Conservation (phyloP, 2,888 invertebrate species). For the Venusia cambrica region DNA sequence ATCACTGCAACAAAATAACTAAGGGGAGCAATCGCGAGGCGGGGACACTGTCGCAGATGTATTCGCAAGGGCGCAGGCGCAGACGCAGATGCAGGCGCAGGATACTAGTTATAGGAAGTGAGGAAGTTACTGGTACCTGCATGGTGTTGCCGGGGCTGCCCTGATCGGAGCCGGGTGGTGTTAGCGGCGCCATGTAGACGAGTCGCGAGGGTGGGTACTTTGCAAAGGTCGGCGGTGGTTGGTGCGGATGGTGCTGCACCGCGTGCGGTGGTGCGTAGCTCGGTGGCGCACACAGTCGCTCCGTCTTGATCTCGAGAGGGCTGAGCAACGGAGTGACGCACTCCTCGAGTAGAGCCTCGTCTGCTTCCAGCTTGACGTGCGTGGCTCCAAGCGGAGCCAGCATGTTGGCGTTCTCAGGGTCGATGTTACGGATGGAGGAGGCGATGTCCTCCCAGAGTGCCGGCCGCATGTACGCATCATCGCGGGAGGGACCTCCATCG, state of each 20-base stretch:
- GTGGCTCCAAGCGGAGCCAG: slow-evolving; percentile 84
- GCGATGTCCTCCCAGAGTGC: slow-evolving; percentile 96
- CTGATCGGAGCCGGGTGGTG: slow-evolving; percentile 93
- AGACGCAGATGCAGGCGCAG: too few relatives aligned
- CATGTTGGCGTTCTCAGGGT: slow-evolving; percentile 95
- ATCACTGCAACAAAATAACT: slow-evolving; percentile 36
- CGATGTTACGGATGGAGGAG: slow-evolving; percentile 93
- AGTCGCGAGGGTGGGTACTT: slow-evolving; percentile 72
- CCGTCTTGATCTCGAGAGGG: slow-evolving; percentile 90
- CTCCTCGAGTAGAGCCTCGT: slow-evolving; percentile 81
- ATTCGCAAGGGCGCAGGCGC: slow-evolving; percentile 51
- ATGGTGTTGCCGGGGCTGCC: slow-evolving; percentile 89
- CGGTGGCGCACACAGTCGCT: slow-evolving; percentile 83
- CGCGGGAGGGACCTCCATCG: slow-evolving; percentile 82
- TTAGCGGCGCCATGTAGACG: slow-evolving; percentile 91
- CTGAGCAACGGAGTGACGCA: slow-evolving; percentile 87
- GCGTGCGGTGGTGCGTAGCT: slow-evolving; percentile 61
- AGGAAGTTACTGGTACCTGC: slow-evolving; percentile 58
- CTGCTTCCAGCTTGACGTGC: slow-evolving; percentile 90
- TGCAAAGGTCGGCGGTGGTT: slow-evolving; percentile 60
- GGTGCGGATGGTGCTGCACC: slow-evolving; percentile 55
- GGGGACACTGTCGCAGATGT: slow-evolving; percentile 54
- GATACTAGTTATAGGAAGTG: not conserved
- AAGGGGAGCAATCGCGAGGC: slow-evolving; percentile 52
- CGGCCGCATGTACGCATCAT: slow-evolving; percentile 93